Evolutionary conservation across 2,113 vertebrate species (phyloP).

Genomic region (Xiphias gladius): DNA sequence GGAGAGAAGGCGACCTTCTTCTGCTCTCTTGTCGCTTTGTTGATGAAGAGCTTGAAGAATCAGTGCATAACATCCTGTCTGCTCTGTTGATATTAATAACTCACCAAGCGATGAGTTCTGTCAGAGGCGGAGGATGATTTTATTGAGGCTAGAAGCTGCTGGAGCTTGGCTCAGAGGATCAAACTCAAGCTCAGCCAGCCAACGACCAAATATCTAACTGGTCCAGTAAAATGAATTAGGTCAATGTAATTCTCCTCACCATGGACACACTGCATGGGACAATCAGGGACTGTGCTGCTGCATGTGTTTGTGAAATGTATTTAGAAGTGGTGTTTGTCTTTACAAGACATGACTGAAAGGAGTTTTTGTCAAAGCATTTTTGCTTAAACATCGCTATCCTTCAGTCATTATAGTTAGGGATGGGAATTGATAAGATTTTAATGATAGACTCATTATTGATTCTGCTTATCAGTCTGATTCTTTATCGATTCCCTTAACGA

Average conservation of each 20-base stretch:
- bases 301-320: conserved; percentile 37
- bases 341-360: not conserved
- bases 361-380: conserved; percentile 21
- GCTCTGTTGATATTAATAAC: conserved; percentile 80
- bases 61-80: conserved; percentile 76
- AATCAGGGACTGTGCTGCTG: conserved; percentile 49
- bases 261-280: conserved; percentile 51
- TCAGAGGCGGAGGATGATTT: conserved; percentile 70
- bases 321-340: conserved; percentile 16
- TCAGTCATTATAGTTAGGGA: not conserved
- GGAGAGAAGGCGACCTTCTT: conserved; percentile 59
- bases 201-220: conserved; percentile 72
- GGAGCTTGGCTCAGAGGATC: conserved; percentile 72
- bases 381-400: not conserved
- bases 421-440: too few species aligned
- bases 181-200: conserved; percentile 63
- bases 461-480: too few species aligned
- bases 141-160: conserved; percentile 76
- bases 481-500: too few species aligned
- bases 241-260: conserved; percentile 69
- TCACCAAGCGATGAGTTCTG: conserved; percentile 72
- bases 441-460: too few species aligned
- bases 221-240: conserved; percentile 78
- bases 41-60: conserved; percentile 78
- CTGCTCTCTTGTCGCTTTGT: conserved; percentile 62